phyloP scores from a whole-genome alignment of 2,797 vertebrate species.

The Sciurus vulgaris region DNA sequence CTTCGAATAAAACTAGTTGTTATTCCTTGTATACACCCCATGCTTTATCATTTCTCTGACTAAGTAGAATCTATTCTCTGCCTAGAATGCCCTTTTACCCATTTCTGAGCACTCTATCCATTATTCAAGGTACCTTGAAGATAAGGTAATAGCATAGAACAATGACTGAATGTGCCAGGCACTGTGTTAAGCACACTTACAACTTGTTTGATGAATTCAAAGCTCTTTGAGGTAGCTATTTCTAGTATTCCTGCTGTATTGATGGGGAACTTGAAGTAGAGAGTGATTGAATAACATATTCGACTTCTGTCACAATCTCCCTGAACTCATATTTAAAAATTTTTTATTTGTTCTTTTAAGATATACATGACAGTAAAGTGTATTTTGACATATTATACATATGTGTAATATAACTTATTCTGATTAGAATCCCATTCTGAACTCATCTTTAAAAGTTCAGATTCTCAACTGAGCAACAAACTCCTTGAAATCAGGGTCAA shows the following conservation, averaged over 20 bases:
- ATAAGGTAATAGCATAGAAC: not conserved
- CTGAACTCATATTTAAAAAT: not conserved
- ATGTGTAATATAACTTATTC: too few relatives aligned
- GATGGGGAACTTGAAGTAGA: not conserved
- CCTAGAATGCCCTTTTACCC: not conserved
- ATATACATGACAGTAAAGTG: too few relatives aligned
- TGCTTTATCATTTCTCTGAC: not conserved
- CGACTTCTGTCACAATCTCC: not conserved
- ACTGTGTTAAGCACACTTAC: not conserved
- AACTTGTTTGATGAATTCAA: not conserved
- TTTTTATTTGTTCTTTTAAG: too few relatives aligned
- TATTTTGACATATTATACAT: too few relatives aligned
- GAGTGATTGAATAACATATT: conserved; percentile 21
- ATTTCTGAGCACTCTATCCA: not conserved
- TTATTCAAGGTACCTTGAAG: not conserved
- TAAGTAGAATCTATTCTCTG: not conserved
- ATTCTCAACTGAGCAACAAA: not conserved
- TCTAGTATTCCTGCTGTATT: not conserved
- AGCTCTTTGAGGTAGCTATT: not conserved
- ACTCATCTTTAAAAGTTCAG: not conserved
- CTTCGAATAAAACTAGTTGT: not conserved
- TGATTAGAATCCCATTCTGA: too few relatives aligned
- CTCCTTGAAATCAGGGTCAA: not conserved
- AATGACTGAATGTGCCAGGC: not conserved
- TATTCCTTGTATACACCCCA: not conserved